Evolutionary conservation across 1,140 invertebrate species (phyloP), one percentile per base, ranked within the genome.

Genomic region (Aphaenogaster rudis): DNA sequence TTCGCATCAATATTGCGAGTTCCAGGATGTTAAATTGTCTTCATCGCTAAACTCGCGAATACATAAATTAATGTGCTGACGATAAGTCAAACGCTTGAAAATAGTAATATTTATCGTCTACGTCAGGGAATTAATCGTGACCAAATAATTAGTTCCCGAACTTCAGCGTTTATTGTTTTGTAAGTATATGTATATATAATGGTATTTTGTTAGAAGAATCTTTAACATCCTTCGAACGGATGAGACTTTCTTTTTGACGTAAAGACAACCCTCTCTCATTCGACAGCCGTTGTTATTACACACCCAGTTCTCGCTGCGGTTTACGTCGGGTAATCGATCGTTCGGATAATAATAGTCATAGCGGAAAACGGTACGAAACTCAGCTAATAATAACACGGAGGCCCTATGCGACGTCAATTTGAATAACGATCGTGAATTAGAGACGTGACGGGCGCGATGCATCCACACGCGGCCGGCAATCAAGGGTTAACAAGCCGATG

Each of bases 391-490:
- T 76, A 76, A 84, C 71, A 59, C 69, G n/a, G 11, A 39, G 80
- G 21, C 21, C 33, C 80, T 50, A 39, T 39, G 80, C 69, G 54
- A 84, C 80, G 69, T 15, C 69, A 50, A 84, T 84, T 84, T 76
- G 69, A 84, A 84, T 84, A 84, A 84, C 80, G 80, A 84, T 84
- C 80, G 80, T n/a, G 69, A 84, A 84, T 84, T 84, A 84, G 80
- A 84, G 80, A 63, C 69, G 69, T 50, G 80, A 76, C 54, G 80
- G 69, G 54, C 42, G 80, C 69, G 69, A 84, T 84, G 72, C 69
- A 84, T 84, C 28, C 67, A 5, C 15, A 45, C 21, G 67, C 80
- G 67, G 79, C 1, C 67, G 67, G 67, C 80, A 82, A 82, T 82
- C 80, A 82, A 59, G 80, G 66, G 48, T 84, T 76, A 76, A 87